Evolutionary conservation across 2,888 invertebrate species (phyloP).

Genomic region (Andrena chrysosceles): DNA sequence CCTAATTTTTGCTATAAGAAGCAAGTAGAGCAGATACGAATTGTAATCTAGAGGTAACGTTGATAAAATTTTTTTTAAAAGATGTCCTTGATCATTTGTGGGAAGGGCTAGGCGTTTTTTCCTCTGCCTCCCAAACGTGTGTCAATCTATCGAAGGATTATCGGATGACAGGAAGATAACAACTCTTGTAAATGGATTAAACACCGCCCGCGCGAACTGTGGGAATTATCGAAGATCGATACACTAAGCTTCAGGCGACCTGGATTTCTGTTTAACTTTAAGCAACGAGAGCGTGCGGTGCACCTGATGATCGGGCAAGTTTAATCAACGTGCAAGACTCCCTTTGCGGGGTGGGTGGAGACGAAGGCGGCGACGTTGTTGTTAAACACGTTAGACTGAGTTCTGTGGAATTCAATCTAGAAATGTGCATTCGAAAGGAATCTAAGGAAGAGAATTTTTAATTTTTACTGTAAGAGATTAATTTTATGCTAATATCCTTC

Average conservation of each 20-base stretch:
- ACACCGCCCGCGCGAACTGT: conserved; percentile 49
- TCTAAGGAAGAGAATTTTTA: background rate
- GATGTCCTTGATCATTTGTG: background rate
- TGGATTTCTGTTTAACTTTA: conserved; percentile 51
- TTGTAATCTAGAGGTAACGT: too few species aligned
- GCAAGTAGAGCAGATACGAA: too few species aligned
- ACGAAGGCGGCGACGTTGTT: background rate
- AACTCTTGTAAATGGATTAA: conserved; percentile 73
- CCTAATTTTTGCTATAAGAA: too few species aligned
- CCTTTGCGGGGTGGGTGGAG: background rate
- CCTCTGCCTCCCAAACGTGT: conserved; percentile 52
- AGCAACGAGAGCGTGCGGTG: conserved; percentile 17
- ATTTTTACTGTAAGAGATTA: background rate
- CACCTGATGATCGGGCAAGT: conserved; percentile 18
- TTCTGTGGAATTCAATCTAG: background rate
- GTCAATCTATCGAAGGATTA: conserved; percentile 69
- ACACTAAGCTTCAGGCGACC: conserved; percentile 48
- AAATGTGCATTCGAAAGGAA: background rate
- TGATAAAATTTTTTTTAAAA: background rate
- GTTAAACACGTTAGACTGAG: background rate
- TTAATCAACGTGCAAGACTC: conserved; percentile 7
- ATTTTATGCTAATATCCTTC: too few species aligned
- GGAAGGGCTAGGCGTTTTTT: background rate
- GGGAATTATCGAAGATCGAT: conserved; percentile 63
- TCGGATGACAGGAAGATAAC: conserved; percentile 58